These are phyloP conservation scores for Phylloscopus whistleri DNA, from an alignment of 2,113 vertebrate species.

Conservation along the genomic window DNA sequence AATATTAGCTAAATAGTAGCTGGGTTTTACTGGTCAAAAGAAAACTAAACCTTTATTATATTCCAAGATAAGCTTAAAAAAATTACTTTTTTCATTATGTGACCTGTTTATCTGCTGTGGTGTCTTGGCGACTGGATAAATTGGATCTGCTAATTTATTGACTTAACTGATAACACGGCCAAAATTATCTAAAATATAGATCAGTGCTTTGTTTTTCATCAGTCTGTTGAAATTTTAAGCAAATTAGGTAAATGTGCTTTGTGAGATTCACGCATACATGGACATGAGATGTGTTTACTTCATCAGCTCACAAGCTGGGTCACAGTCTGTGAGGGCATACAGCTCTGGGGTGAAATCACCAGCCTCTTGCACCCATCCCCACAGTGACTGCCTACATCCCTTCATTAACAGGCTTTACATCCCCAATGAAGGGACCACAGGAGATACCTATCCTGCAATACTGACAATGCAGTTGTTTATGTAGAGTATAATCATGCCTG, in stretches of 20 bases:
- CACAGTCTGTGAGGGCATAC: neutral
- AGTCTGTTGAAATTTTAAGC: neutral
- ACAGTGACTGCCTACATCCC: neutral
- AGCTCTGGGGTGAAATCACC: neutral
- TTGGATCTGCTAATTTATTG: neutral
- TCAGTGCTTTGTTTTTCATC: neutral
- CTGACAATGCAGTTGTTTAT: neutral
- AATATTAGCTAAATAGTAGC: neutral
- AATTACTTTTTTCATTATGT: neutral
- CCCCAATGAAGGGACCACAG: too few relatives aligned
- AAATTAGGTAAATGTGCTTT: neutral
- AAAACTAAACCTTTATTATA: neutral
- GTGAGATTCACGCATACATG: neutral
- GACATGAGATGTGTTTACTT: neutral
- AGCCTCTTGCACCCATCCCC: neutral
- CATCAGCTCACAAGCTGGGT: neutral
- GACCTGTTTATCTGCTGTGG: neutral
- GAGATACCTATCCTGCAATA: neutral
- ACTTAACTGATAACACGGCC: neutral
- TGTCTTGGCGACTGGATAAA: neutral
- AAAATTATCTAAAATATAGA: neutral
- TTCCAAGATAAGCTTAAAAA: neutral
- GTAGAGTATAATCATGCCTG: neutral
- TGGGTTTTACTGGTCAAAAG: neutral
- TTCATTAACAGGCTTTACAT: neutral